Percentiles rank a stretch among this genome's conserved stretches.
phyloP scores from a whole-genome alignment of 2,797 vertebrate species.

The Pipistrellus nathusii region DNA sequence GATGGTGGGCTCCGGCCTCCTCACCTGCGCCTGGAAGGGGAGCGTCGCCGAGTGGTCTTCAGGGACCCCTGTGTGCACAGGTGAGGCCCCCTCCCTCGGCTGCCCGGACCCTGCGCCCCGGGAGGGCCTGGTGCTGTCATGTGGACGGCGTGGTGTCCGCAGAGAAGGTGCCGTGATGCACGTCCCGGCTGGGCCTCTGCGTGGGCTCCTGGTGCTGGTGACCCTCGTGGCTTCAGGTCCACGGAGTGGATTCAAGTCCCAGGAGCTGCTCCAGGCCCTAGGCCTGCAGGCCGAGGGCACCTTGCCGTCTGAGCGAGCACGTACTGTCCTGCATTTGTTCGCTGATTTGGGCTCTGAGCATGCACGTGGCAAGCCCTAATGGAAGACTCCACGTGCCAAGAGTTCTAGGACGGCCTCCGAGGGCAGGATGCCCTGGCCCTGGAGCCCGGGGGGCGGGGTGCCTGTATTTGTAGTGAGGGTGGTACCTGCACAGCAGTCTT shows the following conservation, averaged over 20 bases:
- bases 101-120: neutral
- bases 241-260: neutral
- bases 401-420: neutral
- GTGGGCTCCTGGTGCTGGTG: neutral
- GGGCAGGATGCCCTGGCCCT: neutral
- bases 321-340: neutral
- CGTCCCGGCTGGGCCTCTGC: neutral
- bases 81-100: constrained; percentile 85
- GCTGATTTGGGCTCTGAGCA: too few relatives aligned
- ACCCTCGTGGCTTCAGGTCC: accelerated
- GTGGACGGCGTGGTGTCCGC: neutral
- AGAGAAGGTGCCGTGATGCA: neutral
- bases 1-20: constrained; percentile 88
- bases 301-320: neutral
- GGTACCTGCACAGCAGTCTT: neutral
- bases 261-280: neutral
- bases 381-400: neutral
- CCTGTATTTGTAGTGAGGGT: neutral
- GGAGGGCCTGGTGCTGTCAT: neutral
- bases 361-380: too few relatives aligned
- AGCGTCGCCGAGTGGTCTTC: constrained; percentile 91
- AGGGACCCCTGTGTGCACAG: constrained; percentile 89
- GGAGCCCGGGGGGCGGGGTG: neutral
- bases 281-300: neutral
- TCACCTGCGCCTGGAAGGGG: constrained; percentile 89